Base-by-base conservation (phyloP, 2,888 invertebrate species). In the Microctonus brassicae region DNA sequence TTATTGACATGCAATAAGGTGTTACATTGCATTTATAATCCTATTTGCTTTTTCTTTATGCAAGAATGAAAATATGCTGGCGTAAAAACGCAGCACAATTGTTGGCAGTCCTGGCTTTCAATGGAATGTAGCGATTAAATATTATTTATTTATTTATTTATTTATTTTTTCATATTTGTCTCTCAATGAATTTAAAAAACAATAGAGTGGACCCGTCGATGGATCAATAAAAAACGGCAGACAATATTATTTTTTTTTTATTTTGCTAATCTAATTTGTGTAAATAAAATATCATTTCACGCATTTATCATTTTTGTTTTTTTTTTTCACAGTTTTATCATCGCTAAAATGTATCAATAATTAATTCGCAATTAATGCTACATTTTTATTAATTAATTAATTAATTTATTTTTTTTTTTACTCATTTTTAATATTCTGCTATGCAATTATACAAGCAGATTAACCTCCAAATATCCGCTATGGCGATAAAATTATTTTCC, bases 91-190 rank as follows among this genome's bases (percentile, higher is more conserved):
- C 68, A n/a, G 67, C 70, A 63, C 74, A 79, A n/a, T n/a, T n/a
- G 76, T 80, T 82, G 83, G 84, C 84, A 85, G 84, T 82, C 81
- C 79, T 78, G 81, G 82, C 79, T 80, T 81, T 84, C 81, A 83
- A 83, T 85, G 86, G 76, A 76, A 73, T 76, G 73, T 77, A 58
- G 67, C 71, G 66, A 72, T 73, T 70, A 72, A 69, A 70, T 64
- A 69, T 47, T 69, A 69, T 39, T 24, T 63, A 69, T 75, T 69
- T 63, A 65, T 63, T 62, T 47, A 53, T 53, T 74, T 1, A 17
- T 42, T 33, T 70, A 75, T 72, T 66, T 67, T 39, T 70, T 73
- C 71, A 69, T 64, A 53, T 69, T 71, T 61, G 6, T 36, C 22
- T 73, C 60, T 62, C n/a, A 52, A 26, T 11, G 7, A 20, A 17